These are phyloP conservation scores for Bembecia ichneumoniformis DNA, from an alignment of 2,888 invertebrate species.

Conservation along the genomic window DNA sequence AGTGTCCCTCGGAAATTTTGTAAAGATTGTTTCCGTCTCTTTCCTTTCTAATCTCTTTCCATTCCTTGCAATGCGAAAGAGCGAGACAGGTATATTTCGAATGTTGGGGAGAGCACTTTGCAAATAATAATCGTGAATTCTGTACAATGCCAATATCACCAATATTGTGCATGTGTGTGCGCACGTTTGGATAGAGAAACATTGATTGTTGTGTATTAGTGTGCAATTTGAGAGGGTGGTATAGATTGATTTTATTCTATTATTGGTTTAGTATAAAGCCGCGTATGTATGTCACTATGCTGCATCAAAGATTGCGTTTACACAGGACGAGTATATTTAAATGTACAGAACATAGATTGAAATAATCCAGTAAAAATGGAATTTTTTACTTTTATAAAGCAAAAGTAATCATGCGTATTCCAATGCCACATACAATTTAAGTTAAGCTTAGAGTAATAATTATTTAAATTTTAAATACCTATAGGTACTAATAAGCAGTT, in stretches of 20 bases:
- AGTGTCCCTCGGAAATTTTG: conserved; percentile 65
- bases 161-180: conserved; percentile 32
- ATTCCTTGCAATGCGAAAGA: conserved; percentile 21
- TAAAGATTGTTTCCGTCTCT: conserved; percentile 47
- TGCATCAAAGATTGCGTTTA: conserved; percentile 42
- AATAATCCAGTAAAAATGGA: neutral
- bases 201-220: conserved; percentile 45
- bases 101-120: conserved; percentile 50
- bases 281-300: conserved; percentile 70
- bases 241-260: conserved; percentile 70
- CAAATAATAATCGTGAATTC: conserved; percentile 59
- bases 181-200: conserved; percentile 38
- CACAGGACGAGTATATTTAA: conserved; percentile 23
- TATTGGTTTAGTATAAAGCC: conserved; percentile 71
- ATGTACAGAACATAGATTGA: neutral
- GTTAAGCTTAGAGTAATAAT: neutral
- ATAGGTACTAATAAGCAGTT: too few relatives aligned
- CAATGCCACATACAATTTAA: neutral
- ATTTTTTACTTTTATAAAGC: neutral
- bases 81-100: conserved; percentile 33
- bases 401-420: neutral
- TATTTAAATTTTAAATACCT: neutral
- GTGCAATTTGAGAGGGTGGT: conserved; percentile 58
- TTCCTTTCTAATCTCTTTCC: conserved; percentile 23
- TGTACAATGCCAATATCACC: conserved; percentile 69